These are phyloP conservation scores for Drosophila limbata DNA, from an alignment of 2,888 invertebrate genomes.

Conservation along the genomic window DNA sequence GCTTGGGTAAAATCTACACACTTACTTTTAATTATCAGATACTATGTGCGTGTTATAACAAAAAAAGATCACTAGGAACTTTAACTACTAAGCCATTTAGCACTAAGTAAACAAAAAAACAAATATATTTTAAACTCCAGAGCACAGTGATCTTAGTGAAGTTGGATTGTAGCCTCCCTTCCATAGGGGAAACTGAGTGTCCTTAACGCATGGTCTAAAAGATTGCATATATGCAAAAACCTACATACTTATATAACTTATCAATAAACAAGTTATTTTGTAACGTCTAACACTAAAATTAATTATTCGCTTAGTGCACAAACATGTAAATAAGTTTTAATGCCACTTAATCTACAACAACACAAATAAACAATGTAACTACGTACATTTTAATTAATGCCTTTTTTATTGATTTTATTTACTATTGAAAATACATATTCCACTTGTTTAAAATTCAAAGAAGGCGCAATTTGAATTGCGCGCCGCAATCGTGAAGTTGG, in stretches of 20 bases:
- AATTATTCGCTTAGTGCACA: slow-evolving; percentile 71
- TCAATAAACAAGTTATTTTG: slow-evolving; percentile 62
- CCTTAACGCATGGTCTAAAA: slow-evolving; percentile 65
- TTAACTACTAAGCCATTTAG: slow-evolving; percentile 61
- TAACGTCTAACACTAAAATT: slow-evolving; percentile 54
- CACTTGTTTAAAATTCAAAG: background rate
- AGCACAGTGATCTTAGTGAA: slow-evolving; percentile 20
- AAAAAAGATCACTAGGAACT: slow-evolving; percentile 36
- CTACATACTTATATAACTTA: slow-evolving; percentile 44
- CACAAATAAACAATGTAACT: slow-evolving; percentile 61
- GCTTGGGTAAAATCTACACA: slow-evolving; percentile 67
- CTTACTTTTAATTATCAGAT: slow-evolving; percentile 39
- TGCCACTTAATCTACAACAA: slow-evolving; percentile 53
- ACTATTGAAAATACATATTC: background rate
- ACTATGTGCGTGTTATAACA: slow-evolving; percentile 8
- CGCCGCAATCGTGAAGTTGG: too few relatives aligned
- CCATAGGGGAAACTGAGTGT: slow-evolving; percentile 57
- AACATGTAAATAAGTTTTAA: slow-evolving; percentile 77
- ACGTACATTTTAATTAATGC: slow-evolving; percentile 33
- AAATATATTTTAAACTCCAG: slow-evolving; percentile 51
- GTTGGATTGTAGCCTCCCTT: slow-evolving; percentile 24
- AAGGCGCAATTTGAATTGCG: background rate
- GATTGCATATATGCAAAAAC: slow-evolving; percentile 48
- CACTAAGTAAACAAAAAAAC: slow-evolving; percentile 63
- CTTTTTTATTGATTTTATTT: background rate